A percentile compares a stretch with the other conserved stretches of the same genome.
Evolutionary conservation across 2,113 vertebrate species (phyloP).

Genomic region (Mola mola): DNA sequence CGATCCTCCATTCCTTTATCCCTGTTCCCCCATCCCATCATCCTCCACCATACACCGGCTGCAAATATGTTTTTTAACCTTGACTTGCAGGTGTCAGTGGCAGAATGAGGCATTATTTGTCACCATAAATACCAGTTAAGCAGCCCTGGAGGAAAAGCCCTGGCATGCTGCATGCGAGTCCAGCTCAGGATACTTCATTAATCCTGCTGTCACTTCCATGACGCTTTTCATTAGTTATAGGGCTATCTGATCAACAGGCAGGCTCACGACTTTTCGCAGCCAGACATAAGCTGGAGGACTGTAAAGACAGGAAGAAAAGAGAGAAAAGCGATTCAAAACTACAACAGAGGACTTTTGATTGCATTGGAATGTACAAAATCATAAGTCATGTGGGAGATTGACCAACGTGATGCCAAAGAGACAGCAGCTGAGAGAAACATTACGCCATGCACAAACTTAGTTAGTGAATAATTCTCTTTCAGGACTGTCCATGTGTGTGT

Average conservation of each 20-base stretch:
- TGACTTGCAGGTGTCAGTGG: constrained; percentile 90
- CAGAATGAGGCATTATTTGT: constrained; percentile 90
- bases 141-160: constrained; percentile 86
- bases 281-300: constrained; percentile 17
- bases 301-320: constrained; percentile 15
- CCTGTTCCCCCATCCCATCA: constrained; percentile 25
- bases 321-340: constrained; percentile 7
- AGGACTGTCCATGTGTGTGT: constrained; percentile 11
- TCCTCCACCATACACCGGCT: constrained; percentile 58
- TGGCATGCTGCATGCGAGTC: constrained; percentile 76
- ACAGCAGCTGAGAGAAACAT: constrained; percentile 14
- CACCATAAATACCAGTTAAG: constrained; percentile 90
- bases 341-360: constrained; percentile 32
- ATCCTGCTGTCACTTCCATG: constrained; percentile 95
- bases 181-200: constrained; percentile 91
- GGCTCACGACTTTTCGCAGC: constrained; percentile 68
- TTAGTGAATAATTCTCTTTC: too few species aligned
- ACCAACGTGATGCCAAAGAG: background rate
- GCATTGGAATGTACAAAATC: constrained; percentile 17
- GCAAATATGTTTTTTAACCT: constrained; percentile 90
- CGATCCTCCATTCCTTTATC: constrained; percentile 18
- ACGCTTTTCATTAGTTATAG: constrained; percentile 94
- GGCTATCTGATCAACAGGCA: constrained; percentile 90
- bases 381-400: constrained; percentile 2
- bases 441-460: constrained; percentile 25